These are phyloP conservation scores for Glaucopsyche alexis DNA, from an alignment of 2,888 invertebrate genomes.

Conservation along the genomic window DNA sequence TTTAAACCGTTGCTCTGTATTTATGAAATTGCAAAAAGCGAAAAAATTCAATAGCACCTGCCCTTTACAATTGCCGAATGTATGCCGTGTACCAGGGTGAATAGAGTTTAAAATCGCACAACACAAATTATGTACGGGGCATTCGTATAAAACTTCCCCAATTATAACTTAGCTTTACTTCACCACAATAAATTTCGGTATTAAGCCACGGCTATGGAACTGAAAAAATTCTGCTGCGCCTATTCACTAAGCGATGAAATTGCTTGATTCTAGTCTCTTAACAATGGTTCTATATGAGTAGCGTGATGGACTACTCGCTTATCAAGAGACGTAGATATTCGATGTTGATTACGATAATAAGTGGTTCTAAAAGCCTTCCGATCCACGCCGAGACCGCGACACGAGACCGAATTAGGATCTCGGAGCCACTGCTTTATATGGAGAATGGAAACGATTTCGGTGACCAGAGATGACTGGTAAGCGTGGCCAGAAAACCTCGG, in stretches of 20 bases:
- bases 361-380: too few species aligned
- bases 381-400: too few species aligned
- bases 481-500: too few species aligned
- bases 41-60: slow-evolving; percentile 28
- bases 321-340: too few species aligned
- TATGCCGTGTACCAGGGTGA: not conserved
- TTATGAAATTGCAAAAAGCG: slow-evolving; percentile 14
- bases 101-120: slow-evolving; percentile 15
- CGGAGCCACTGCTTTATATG: too few species aligned
- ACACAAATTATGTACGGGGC: not conserved
- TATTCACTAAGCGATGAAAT: not conserved
- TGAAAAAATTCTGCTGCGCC: not conserved
- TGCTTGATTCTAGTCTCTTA: too few species aligned
- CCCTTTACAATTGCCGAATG: not conserved
- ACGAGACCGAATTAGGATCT: too few species aligned
- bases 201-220: not conserved
- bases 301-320: too few species aligned
- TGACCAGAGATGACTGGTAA: too few species aligned
- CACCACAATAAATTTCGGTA: slow-evolving; percentile 23
- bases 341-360: too few species aligned
- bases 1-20: slow-evolving; percentile 11
- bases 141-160: slow-evolving; percentile 14
- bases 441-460: too few species aligned
- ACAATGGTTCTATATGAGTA: too few species aligned
- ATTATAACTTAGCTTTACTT: slow-evolving; percentile 25